Base-by-base conservation (phyloP, 2,888 invertebrate genomes). In the Nesidiocoris tenuis region DNA sequence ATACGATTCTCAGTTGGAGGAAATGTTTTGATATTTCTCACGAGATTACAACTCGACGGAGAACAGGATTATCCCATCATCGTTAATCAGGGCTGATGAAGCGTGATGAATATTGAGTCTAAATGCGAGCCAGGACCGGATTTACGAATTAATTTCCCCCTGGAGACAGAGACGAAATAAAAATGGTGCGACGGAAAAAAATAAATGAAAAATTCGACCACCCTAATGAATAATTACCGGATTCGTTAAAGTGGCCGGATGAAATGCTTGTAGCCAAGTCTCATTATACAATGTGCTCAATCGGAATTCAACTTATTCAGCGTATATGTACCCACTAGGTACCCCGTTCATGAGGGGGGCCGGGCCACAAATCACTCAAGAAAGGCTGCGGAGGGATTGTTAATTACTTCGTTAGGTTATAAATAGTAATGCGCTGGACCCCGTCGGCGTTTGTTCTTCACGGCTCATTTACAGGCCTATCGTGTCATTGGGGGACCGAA, bases 221-320 rank as follows among this genome's bases (percentile, higher is more conserved):
- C 5, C 39, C 12, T 39, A 39, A 39, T 39, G 39, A 39, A 39
- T 39, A 39, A 39, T 7, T 12, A 39, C 39, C 5, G 39, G 5
- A 12, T 39, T 7, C 12, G 39, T 39, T 39, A 39, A 39, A n/a
- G 39, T 3, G 39, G 5, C 12, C 39, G 39, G 39, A 39, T 39
- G 3, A 39, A 7, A 39, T 3, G 5, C 12, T 3, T 39, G 39
- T 39, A 25, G n/a, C 65, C 39, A 39, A 19, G 18, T 65, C 65
- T 65, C 65, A 65, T 65, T 65, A 65, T 65, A 65, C 65, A 65
- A 65, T 65, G 65, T 39, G 25, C 39, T 65, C 65, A 65, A 25
- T 65, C 65, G 18, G 65, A 65, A 65, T 65, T 25, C 25, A 65
- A 65, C 25, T 39, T 65, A 65, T 65, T 39, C 65, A 17, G 65